Evolutionary conservation across 2,888 invertebrate species (phyloP).

Genomic region (Leptinotarsa juncta): DNA sequence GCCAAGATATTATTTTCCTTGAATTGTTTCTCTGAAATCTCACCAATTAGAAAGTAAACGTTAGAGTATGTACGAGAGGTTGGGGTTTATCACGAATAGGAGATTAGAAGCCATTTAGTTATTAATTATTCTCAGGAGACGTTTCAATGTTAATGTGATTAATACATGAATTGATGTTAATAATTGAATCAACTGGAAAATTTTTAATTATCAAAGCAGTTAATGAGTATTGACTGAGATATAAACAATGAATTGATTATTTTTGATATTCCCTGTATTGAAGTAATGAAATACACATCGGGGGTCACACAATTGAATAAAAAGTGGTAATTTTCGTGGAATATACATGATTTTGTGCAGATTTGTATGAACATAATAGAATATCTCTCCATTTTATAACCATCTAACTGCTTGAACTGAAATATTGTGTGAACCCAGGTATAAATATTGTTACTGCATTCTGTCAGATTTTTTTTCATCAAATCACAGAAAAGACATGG

Average conservation of each 20-base stretch:
- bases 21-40: neutral
- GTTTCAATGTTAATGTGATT: conserved; percentile 57
- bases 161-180: conserved; percentile 53
- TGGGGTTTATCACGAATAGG: conserved; percentile 1
- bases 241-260: conserved; percentile 20
- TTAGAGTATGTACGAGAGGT: neutral
- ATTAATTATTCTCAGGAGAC: conserved; percentile 60
- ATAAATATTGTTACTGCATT: too few species aligned
- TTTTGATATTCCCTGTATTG: conserved; percentile 51
- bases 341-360: conserved; percentile 1
- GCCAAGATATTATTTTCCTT: neutral
- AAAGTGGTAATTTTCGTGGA: neutral
- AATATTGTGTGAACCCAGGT: neutral
- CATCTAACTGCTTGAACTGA: neutral
- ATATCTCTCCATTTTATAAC: too few species aligned
- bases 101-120: conserved; percentile 39
- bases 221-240: conserved; percentile 12
- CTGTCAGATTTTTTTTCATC: too few species aligned
- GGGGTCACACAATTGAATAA: conserved; percentile 19
- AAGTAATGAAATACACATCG: conserved; percentile 10
- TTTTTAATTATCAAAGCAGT: conserved; percentile 20
- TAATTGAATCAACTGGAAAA: conserved; percentile 32
- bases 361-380: too few species aligned
- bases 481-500: too few species aligned
- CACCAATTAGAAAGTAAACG: neutral